Evolutionary conservation across 2,888 invertebrate genomes (phyloP), one percentile per base, ranked within the genome.

Genomic region (Euspilapteryx auroguttella): DNA sequence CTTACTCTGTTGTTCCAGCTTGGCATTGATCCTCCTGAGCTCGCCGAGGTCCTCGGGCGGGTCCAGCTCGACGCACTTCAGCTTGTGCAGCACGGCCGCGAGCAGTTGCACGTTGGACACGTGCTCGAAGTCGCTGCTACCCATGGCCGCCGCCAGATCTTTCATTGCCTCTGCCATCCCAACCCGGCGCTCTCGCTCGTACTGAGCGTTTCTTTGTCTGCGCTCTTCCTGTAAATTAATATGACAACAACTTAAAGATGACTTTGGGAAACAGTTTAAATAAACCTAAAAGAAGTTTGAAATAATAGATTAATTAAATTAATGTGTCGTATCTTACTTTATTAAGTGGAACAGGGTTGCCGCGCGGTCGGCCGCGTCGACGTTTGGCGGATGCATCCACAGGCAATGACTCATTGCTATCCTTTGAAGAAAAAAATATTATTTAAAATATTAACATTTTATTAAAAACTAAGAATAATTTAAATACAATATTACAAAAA

Each of bases 131-230:
- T 22, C n/a, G 8, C 26, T 29, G 9, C 14, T 13, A 4, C 27
- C 29, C 6, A 24, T 15, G 2, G 26, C 34, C 4, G 23, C 20
- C 0, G 33, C 29, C 14, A 38, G 26, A 11, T 32, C 22, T 2
- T 20, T 13, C 7, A 32, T 14, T 1, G 31, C 35, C 1, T 30
- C 28, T 1, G 34, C 27, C 7, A 30, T 22, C 11, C 28, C 38
- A 1, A 12, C 13, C 4, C 36, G 31, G 6, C 36, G 23, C 26
- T 35, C 34, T 10, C 32, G 26, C 15, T 35, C 36, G 24, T 36
- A 38, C 11, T 28, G 29, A 1, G 38, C 35, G n/a, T 35, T 36
- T 12, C 36, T 32, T 1, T 31, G 32, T 4, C 34, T 31, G 2
- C 32, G 32, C 14, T 38, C 24, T 11, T 30, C 36, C 37, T 36